Evolutionary conservation across 2,888 invertebrate species (phyloP), one percentile per base, ranked within the genome.

Genomic region (Harpalus rufipes): DNA sequence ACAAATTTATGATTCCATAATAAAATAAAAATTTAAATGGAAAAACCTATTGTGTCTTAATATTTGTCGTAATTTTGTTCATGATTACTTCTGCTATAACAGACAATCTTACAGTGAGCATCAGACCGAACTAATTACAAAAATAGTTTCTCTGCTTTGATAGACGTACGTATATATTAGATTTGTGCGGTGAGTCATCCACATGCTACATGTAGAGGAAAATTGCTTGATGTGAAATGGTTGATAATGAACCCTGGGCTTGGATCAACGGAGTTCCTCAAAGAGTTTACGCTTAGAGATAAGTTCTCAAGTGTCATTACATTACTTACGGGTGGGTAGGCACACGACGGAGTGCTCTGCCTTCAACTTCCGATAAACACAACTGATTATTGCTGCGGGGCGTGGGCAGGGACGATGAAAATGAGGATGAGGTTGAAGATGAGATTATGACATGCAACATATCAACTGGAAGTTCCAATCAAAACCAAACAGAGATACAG

Each of bases 251-350:
- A 74, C 16, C 51, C 14, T 7, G 25, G 51, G 74, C n/a, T 14
- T 6, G 39, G 41, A 41, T 72, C 44, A 63, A 63, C 68, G 74
- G 44, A 16, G 51, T 44, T 74, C 51, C 21, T 80, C 59, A 80
- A 80, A 80, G 58, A 80, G 61, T 61, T 59, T 80, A 61, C 79
- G 74, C 61, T 80, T 10, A 58, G 59, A 80, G 41, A 80, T 61
- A 58, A 82, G 72, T 82, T 82, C 25, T 72, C 72, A 82, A 82
- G 82, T 82, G 72, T 82, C 82, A 82, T 82, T 74, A 74, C 51
- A 74, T 74, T 82, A 82, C 58, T 82, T 82, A 72, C 56, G 72
- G 32, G 72, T 72, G 58, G 72, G 56, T 58, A 58, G 39, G 32
- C 59, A 81, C 56, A 16, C 72, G 82, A 51, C 51, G 65, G 51